Evolutionary conservation across 1,140 invertebrate genomes (phyloP).

Genomic region (Neodiprion virginianus): DNA sequence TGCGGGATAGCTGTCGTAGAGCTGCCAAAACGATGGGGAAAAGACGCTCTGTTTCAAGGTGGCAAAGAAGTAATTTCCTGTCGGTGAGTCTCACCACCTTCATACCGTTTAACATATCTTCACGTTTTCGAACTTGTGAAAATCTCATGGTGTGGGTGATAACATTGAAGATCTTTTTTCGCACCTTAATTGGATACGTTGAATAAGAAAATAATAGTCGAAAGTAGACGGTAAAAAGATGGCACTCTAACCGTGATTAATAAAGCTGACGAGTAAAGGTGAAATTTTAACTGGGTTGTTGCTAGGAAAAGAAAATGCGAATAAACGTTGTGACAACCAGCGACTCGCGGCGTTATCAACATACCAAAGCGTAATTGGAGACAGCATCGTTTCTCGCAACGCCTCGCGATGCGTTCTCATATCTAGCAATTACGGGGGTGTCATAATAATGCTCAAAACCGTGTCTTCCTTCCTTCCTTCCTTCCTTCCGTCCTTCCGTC

Average conservation of each 20-base stretch:
- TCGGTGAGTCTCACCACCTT: slow-evolving; percentile 44
- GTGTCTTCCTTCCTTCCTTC: slow-evolving; percentile 33
- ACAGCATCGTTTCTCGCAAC: slow-evolving; percentile 18
- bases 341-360: slow-evolving; percentile 26
- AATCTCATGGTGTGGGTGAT: too few relatives aligned
- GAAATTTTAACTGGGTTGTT: too few relatives aligned
- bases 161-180: too few relatives aligned
- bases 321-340: background rate
- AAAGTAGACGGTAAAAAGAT: too few relatives aligned
- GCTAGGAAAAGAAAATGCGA: background rate
- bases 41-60: slow-evolving; percentile 52
- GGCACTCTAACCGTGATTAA: too few relatives aligned
- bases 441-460: slow-evolving; percentile 53
- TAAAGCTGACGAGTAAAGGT: too few relatives aligned
- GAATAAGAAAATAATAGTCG: too few relatives aligned
- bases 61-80: slow-evolving; percentile 51
- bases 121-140: too few relatives aligned
- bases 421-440: slow-evolving; percentile 59
- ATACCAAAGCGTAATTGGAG: slow-evolving; percentile 23
- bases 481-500: background rate
- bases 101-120: too few relatives aligned
- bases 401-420: slow-evolving; percentile 46
- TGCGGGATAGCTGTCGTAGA: slow-evolving; percentile 56
- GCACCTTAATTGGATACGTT: too few relatives aligned
- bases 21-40: slow-evolving; percentile 60